A percentile compares a stretch with the other conserved stretches of the same genome.
Evolutionary conservation across 2,113 vertebrate genomes (phyloP).

Genomic region (Naja naja): DNA sequence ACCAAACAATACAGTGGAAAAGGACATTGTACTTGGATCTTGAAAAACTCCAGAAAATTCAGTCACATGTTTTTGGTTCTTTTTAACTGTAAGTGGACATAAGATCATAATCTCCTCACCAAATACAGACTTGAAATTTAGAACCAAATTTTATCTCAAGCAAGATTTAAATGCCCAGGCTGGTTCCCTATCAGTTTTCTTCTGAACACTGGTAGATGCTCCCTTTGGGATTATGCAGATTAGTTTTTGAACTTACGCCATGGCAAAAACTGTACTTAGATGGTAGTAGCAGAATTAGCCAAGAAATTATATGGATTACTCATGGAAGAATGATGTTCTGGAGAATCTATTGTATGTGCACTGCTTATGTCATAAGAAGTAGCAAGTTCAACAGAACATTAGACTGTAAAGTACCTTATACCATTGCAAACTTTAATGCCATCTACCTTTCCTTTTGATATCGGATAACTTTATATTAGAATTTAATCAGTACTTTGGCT

Average conservation of each 20-base stretch:
- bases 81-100: not conserved
- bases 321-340: not conserved
- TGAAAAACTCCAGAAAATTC: not conserved
- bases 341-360: not conserved
- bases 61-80: not conserved
- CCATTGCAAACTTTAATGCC: not conserved
- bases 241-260: not conserved
- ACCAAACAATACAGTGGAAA: not conserved
- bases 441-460: not conserved
- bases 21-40: not conserved
- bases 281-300: not conserved
- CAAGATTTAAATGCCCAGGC: not conserved
- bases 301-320: not conserved
- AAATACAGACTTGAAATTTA: not conserved
- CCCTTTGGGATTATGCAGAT: not conserved
- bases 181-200: conserved; percentile 1
- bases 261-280: conserved; percentile 7
- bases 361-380: not conserved
- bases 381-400: not conserved
- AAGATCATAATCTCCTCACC: not conserved
- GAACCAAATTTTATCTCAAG: not conserved
- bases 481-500: not conserved
- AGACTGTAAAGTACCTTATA: not conserved
- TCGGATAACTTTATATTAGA: not conserved
- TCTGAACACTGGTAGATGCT: not conserved